Evolutionary conservation across 1,140 invertebrate genomes (phyloP), one percentile per base, ranked within the genome.

Genomic region (Nylanderia fulva): DNA sequence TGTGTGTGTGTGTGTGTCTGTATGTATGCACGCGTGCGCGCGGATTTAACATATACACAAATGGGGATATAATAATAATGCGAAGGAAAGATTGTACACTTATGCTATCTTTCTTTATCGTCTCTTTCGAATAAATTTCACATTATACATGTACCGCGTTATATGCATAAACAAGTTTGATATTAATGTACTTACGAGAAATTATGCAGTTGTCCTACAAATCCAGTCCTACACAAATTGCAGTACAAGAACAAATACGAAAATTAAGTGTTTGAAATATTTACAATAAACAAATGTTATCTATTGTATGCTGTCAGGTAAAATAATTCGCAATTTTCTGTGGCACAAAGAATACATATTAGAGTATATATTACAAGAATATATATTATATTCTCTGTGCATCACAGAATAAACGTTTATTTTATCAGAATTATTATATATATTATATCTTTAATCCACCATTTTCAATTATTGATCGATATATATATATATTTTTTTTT

Each of bases 131-230:
- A 58, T n/a, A 2, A 54, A 68, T 79, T 77, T 79, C 48, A 82
- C 36, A 13, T 71, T 71, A 80, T 82, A 29, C 33, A 39, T 72
- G 36, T 72, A 72, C 3, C 45, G 45, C 13, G 39, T 82, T 82
- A 7, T 69, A 69, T 80, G 24, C 52, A 72, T 82, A 82, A 80
- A 82, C 48, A 13, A 58, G 48, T 82, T 82, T 82, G 36, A 82
- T 33, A 82, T 56, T 82, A 82, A 82, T 82, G 77, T 82, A 82
- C 66, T 82, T 82, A 82, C 77, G 58, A 72, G 18, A 82, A 82
- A 72, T 82, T 72, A 82, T 72, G 77, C 77, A 82, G 15, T 60
- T 71, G 36, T 80, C 36, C 52, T 72, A 82, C 21, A 54, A 64
- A 82, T 82, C 77, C 77, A 72, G 39, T 58, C 66, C 54, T 72